Conservation (phyloP, 2,113 vertebrate species). For the Otus sunia region DNA sequence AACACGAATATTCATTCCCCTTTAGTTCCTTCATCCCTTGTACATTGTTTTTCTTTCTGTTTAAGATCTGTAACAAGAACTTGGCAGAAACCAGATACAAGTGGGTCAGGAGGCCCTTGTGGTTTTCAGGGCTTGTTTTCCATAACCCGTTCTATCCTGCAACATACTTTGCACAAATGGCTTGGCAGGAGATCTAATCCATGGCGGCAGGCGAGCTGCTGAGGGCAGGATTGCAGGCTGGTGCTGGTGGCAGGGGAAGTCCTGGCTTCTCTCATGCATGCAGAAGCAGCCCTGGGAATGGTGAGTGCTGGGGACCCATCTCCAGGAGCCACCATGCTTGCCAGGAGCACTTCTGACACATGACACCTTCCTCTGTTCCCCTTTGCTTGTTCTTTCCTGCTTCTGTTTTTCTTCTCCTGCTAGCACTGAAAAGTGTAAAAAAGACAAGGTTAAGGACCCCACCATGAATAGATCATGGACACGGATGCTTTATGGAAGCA, state of each 20-base stretch:
- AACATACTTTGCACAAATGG: constrained; percentile 57
- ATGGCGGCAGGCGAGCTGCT: constrained; percentile 1
- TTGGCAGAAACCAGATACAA: constrained; percentile 71
- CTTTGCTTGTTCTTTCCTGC: background rate
- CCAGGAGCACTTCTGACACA: background rate
- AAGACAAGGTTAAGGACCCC: background rate
- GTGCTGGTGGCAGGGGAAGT: background rate
- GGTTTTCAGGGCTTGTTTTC: constrained; percentile 72
- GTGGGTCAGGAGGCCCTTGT: constrained; percentile 72
- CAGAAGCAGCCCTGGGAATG: background rate
- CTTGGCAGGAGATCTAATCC: constrained; percentile 50
- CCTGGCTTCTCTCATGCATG: background rate
- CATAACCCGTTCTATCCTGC: constrained; percentile 60
- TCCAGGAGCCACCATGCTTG: background rate
- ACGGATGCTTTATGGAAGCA: background rate
- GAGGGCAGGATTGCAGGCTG: constrained; percentile 31
- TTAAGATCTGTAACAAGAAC: constrained; percentile 67
- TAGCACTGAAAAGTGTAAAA: background rate
- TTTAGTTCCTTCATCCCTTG: constrained; percentile 19
- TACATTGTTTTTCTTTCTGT: constrained; percentile 63
- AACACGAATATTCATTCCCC: constrained; percentile 40
- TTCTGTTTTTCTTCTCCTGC: background rate
- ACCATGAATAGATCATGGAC: background rate
- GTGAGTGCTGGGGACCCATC: background rate
- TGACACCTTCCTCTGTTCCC: background rate